Evolutionary conservation across 2,113 vertebrate species (phyloP).

Genomic region (Euleptes europaea): DNA sequence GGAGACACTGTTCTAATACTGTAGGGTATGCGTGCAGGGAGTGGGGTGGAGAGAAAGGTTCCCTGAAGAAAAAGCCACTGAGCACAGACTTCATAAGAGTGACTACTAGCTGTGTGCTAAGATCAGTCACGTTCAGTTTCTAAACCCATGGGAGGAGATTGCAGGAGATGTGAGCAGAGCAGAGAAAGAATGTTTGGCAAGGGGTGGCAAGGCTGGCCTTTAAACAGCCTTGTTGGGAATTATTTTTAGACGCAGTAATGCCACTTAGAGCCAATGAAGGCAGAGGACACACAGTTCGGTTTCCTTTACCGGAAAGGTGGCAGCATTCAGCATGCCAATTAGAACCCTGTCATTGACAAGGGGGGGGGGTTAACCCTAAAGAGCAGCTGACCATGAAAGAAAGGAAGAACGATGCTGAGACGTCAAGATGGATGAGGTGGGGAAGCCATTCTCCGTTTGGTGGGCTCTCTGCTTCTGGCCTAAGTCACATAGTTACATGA

Average conservation of each 20-base stretch:
- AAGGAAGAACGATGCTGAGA: neutral
- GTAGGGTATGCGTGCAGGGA: too few species aligned
- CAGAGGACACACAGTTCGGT: neutral
- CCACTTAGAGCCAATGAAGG: neutral
- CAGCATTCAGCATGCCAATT: neutral
- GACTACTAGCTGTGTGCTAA: neutral
- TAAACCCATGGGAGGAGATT: neutral
- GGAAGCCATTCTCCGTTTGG: neutral
- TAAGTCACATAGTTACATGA: neutral
- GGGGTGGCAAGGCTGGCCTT: neutral
- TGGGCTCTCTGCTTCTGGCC: neutral
- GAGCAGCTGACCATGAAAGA: neutral
- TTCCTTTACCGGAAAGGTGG: neutral
- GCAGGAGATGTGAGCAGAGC: neutral
- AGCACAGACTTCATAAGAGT: neutral
- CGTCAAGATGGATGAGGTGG: neutral
- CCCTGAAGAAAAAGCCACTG: neutral
- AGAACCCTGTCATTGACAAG: neutral
- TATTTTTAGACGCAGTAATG: constrained; percentile 11
- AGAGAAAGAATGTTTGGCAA: neutral
- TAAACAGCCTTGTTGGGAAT: constrained; percentile 5
- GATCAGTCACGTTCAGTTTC: neutral
- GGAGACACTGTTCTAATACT: too few species aligned
- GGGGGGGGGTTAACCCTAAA: neutral
- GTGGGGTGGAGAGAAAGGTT: neutral